A percentile compares a stretch with the other conserved stretches of the same genome.
phyloP scores from a whole-genome alignment of 2,113 vertebrate genomes.

The Pardalotus punctatus region DNA sequence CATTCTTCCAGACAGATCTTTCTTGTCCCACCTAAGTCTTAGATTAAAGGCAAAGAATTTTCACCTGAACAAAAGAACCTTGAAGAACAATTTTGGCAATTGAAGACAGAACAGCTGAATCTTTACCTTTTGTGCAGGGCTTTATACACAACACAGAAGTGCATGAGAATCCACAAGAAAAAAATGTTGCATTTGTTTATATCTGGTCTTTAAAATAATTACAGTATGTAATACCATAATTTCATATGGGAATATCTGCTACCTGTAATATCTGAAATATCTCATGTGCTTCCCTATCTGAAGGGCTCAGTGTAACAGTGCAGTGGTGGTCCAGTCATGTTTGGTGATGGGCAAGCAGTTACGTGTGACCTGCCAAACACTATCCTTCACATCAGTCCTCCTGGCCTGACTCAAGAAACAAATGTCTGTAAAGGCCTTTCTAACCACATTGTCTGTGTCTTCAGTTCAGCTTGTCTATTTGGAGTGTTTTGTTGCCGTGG shows the following conservation, averaged over 20 bases:
- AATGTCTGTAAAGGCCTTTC: neutral
- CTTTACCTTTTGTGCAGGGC: neutral
- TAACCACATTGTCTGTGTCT: neutral
- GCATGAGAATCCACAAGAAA: neutral
- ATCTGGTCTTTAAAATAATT: neutral
- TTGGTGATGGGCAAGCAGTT: neutral
- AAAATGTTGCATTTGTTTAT: neutral
- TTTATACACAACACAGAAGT: neutral
- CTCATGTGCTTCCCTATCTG: neutral
- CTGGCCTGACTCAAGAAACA: neutral
- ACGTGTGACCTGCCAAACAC: neutral
- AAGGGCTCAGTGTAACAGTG: neutral
- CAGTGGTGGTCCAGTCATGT: neutral
- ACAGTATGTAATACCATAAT: neutral
- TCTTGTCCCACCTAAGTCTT: neutral
- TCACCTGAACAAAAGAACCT: accelerated
- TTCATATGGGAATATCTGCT: neutral
- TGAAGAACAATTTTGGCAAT: neutral
- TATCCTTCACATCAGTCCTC: neutral
- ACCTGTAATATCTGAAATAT: neutral
- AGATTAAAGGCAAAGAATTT: neutral
- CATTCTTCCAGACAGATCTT: neutral
- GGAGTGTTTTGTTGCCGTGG: accelerated
- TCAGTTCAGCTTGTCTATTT: neutral
- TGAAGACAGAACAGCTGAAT: neutral